Evolutionary conservation across 2,888 invertebrate genomes (phyloP).

Genomic region (Sisyra nigra): DNA sequence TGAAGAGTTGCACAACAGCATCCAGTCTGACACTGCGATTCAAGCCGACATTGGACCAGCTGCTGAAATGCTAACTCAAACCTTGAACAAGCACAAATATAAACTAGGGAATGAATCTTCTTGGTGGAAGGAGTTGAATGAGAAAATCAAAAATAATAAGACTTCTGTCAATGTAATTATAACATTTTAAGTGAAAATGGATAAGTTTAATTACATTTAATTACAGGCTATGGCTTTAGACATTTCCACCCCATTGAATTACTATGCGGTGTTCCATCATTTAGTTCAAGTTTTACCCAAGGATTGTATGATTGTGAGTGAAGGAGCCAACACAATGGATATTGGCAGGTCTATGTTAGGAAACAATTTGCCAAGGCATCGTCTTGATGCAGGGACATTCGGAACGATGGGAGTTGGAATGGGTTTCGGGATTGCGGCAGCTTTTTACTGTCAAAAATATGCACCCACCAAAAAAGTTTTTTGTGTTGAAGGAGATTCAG

Average conservation of each 20-base stretch:
- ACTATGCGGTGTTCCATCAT: slow-evolving; percentile 81
- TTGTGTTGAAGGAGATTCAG: slow-evolving; percentile 93
- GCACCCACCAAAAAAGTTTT: slow-evolving; percentile 69
- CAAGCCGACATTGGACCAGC: slow-evolving; percentile 73
- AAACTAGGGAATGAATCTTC: slow-evolving; percentile 33
- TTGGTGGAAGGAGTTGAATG: slow-evolving; percentile 64
- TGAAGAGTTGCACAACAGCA: slow-evolving; percentile 87
- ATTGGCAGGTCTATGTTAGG: slow-evolving; percentile 80
- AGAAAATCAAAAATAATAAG: slow-evolving; percentile 58
- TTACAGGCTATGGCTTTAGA: slow-evolving; percentile 49
- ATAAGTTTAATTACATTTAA: slow-evolving; percentile 2
- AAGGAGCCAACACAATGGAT: slow-evolving; percentile 98
- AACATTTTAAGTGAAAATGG: background rate
- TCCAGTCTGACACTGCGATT: slow-evolving; percentile 60
- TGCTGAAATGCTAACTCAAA: slow-evolving; percentile 41
- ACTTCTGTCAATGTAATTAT: slow-evolving; percentile 43
- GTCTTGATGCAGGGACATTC: slow-evolving; percentile 91
- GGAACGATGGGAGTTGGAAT: slow-evolving; percentile 95
- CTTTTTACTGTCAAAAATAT: slow-evolving; percentile 71
- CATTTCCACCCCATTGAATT: slow-evolving; percentile 67
- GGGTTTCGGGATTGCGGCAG: slow-evolving; percentile 85
- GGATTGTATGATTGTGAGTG: slow-evolving; percentile 84
- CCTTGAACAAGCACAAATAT: slow-evolving; percentile 40
- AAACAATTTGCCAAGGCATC: slow-evolving; percentile 71
- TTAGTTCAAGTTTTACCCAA: slow-evolving; percentile 59